These are phyloP conservation scores for Calonectris borealis DNA, from an alignment of 2,113 vertebrate species.

Conservation along the genomic window DNA sequence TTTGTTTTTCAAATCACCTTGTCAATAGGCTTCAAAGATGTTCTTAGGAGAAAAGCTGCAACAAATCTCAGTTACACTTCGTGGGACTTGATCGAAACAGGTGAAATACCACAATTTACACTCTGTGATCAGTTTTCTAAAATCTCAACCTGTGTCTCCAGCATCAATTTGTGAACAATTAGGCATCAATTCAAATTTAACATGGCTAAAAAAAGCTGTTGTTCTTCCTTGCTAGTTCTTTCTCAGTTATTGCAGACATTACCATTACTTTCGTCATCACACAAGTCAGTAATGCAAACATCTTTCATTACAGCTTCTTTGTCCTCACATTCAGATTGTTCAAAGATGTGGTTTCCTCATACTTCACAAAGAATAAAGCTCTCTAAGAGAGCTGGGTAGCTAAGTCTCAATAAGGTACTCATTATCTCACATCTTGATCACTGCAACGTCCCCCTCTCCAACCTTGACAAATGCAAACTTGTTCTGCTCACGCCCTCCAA, in stretches of 20 bases:
- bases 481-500: background rate
- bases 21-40: background rate
- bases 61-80: background rate
- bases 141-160: background rate
- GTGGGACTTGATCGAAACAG: background rate
- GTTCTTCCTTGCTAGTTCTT: background rate
- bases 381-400: background rate
- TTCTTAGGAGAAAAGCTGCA: background rate
- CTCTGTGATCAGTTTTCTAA: background rate
- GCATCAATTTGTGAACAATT: background rate
- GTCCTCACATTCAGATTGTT: background rate
- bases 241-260: background rate
- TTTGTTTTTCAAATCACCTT: background rate
- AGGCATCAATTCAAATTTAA: background rate
- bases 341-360: background rate
- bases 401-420: background rate
- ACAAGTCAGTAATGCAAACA: background rate
- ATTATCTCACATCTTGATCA: background rate
- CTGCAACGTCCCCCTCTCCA: rapidly evolving
- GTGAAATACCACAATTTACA: background rate
- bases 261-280: background rate
- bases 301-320: background rate
- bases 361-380: background rate
- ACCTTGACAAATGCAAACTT: background rate
- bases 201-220: background rate